Evolutionary conservation across 2,797 vertebrate species (phyloP).

Genomic region (Enteromius paludinosus): DNA sequence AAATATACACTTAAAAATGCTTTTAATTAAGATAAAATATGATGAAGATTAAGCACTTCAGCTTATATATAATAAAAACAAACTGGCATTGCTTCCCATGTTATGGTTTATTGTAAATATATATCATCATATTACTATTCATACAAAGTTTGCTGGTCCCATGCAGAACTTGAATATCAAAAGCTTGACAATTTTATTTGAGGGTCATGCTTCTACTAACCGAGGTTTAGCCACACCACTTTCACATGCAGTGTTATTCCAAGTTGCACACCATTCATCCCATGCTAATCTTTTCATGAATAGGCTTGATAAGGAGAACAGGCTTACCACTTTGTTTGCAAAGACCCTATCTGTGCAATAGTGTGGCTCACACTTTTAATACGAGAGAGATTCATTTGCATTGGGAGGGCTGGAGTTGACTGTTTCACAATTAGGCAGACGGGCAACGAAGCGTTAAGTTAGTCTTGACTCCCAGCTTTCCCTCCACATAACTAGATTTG

Average conservation of each 20-base stretch:
- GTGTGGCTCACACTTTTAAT: constrained; percentile 39
- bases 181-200: constrained; percentile 61
- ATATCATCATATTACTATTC: constrained; percentile 71
- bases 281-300: constrained; percentile 63
- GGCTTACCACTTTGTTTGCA: constrained; percentile 27
- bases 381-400: constrained; percentile 25
- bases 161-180: constrained; percentile 81
- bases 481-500: constrained; percentile 56
- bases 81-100: constrained; percentile 62
- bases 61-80: constrained; percentile 8
- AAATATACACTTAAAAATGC: neutral
- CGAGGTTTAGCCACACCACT: constrained; percentile 60
- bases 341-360: constrained; percentile 37
- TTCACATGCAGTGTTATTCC: constrained; percentile 73
- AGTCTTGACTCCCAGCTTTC: constrained; percentile 34
- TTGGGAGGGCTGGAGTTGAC: constrained; percentile 37
- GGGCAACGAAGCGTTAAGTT: constrained; percentile 55
- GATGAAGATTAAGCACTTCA: neutral
- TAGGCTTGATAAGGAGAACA: constrained; percentile 1
- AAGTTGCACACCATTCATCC: constrained; percentile 59
- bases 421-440: constrained; percentile 51
- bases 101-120: constrained; percentile 83
- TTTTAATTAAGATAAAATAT: neutral
- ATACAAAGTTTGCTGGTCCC: constrained; percentile 79
- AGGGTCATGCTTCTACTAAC: constrained; percentile 69